Conservation (phyloP, 2,888 invertebrate species). For the Tubulanus polymorphus region DNA sequence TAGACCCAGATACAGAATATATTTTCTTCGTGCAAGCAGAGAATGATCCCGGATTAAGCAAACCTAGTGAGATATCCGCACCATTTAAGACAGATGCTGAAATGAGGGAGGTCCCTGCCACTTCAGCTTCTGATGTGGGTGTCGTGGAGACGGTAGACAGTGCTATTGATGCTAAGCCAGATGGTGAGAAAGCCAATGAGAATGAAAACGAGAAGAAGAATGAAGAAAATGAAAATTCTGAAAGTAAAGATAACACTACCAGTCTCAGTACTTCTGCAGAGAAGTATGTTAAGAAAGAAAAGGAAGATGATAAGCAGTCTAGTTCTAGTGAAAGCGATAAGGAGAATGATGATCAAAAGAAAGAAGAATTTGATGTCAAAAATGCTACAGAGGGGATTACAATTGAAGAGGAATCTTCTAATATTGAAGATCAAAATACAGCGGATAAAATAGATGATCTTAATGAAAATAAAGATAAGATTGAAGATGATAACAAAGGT, state of each 20-base stretch:
- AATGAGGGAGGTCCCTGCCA: background rate
- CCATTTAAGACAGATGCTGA: conserved; percentile 61
- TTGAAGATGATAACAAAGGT: background rate
- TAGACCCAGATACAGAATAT: conserved; percentile 28
- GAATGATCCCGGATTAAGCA: conserved; percentile 34
- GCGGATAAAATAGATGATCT: background rate
- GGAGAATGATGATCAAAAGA: background rate
- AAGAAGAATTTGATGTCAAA: background rate
- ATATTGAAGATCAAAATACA: background rate
- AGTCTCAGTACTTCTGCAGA: background rate
- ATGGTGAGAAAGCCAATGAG: no score
- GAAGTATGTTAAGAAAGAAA: background rate
- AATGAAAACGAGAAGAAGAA: background rate
- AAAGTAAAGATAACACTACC: no score
- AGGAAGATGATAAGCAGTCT: background rate
- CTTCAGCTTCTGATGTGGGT: background rate
- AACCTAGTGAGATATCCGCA: conserved; percentile 47
- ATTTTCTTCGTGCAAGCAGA: conserved; percentile 35
- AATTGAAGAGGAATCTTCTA: background rate
- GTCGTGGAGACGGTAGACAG: no score
- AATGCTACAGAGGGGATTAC: background rate
- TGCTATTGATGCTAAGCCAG: no score
- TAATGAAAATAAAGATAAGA: background rate
- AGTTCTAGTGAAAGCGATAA: background rate
- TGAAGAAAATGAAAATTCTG: background rate